Percentiles rank a stretch among this genome's conserved stretches.
Conservation (phyloP, 2,888 invertebrate genomes). For the Eupithecia subfuscata region DNA sequence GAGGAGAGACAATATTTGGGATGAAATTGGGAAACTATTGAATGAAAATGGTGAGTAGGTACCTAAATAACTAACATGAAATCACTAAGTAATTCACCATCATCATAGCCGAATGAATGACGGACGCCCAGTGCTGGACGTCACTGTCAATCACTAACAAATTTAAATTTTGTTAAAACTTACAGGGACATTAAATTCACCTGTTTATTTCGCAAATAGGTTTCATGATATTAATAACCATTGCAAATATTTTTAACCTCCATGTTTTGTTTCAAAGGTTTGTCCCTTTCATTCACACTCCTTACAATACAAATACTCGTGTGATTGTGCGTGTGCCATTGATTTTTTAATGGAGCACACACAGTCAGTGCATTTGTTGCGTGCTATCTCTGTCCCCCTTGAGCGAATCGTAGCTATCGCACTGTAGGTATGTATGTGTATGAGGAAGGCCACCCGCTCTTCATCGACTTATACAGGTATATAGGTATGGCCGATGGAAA, state of each 20-base stretch:
- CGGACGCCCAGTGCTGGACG: background rate
- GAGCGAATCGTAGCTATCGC: background rate
- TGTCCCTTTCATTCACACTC: background rate
- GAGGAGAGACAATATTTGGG: constrained; percentile 2
- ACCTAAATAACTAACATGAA: background rate
- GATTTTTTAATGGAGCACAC: background rate
- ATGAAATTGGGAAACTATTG: background rate
- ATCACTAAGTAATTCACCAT: background rate
- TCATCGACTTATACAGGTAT: too few species aligned
- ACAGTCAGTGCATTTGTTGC: background rate
- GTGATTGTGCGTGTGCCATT: too few species aligned
- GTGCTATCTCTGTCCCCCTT: background rate
- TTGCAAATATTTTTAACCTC: background rate
- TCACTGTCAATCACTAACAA: background rate
- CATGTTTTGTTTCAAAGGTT: background rate
- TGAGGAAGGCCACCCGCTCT: background rate
- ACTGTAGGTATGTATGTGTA: too few species aligned
- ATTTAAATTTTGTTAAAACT: too few species aligned
- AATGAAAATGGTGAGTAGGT: background rate
- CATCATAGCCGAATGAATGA: background rate
- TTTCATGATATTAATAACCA: background rate
- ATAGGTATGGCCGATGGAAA: too few species aligned
- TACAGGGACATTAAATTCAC: too few species aligned
- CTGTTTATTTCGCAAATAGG: background rate
- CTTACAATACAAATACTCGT: background rate